These are phyloP conservation scores for Thymelicus acteon DNA, from an alignment of 2,888 invertebrate species.

Conservation along the genomic window DNA sequence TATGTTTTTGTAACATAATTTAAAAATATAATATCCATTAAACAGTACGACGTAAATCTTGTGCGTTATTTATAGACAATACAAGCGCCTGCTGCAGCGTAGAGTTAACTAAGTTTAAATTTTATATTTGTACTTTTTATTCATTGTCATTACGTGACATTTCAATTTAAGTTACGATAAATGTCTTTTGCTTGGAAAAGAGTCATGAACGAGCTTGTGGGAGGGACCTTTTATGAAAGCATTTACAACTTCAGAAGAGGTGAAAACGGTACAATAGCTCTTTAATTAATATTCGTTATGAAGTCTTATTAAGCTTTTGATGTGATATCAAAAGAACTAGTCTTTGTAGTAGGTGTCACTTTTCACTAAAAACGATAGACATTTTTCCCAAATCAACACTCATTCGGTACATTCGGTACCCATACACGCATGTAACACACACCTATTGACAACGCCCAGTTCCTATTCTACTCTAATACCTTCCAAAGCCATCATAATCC, in stretches of 20 bases:
- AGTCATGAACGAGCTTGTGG: not conserved
- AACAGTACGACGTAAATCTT: slow-evolving; percentile 2
- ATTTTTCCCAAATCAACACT: no score
- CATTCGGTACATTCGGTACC: no score
- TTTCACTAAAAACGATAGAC: no score
- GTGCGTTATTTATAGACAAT: slow-evolving; percentile 7
- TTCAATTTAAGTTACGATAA: slow-evolving; percentile 2
- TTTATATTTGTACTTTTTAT: not conserved
- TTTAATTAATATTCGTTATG: no score
- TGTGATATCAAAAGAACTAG: no score
- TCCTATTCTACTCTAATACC: not conserved
- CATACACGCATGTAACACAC: slow-evolving; percentile 9
- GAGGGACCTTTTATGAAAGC: no score
- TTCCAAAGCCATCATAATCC: not conserved
- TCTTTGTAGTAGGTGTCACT: no score
- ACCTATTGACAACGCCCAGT: not conserved
- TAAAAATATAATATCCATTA: slow-evolving; percentile 13
- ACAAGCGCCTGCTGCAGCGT: not conserved
- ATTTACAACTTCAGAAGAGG: no score
- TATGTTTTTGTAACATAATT: slow-evolving; percentile 20
- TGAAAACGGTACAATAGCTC: no score
- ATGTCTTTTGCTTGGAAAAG: not conserved
- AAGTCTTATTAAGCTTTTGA: no score
- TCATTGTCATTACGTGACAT: not conserved
- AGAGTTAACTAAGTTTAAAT: not conserved